Conservation (phyloP, 1,140 invertebrate species). For the Fopius arisanus region DNA sequence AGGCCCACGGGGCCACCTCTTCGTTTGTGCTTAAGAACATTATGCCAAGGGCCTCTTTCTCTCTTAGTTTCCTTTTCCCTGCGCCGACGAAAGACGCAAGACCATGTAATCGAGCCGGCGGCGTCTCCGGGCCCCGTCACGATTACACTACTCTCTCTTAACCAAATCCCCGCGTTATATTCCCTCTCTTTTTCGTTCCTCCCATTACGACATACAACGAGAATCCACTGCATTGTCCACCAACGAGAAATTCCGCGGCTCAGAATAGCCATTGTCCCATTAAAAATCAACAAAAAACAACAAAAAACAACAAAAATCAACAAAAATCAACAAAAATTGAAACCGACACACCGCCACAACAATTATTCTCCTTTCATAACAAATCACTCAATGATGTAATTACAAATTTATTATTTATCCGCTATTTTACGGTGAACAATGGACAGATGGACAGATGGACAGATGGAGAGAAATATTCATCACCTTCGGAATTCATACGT, state of each 20-base stretch:
- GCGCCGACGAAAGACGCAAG: constrained; percentile 2
- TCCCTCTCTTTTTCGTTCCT: not conserved
- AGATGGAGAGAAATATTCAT: too few species aligned
- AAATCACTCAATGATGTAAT: too few species aligned
- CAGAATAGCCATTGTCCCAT: constrained; percentile 11
- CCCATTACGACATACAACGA: not conserved
- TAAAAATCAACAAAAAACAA: not conserved
- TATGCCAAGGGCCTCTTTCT: not conserved
- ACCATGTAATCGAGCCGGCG: constrained; percentile 29
- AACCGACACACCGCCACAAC: too few species aligned
- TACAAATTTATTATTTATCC: too few species aligned
- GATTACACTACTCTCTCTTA: constrained; percentile 14
- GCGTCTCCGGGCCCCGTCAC: constrained; percentile 22
- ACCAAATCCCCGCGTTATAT: not conserved
- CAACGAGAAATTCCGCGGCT: not conserved
- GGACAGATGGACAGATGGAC: too few species aligned
- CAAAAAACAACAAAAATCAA: too few species aligned
- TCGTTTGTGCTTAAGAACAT: not conserved
- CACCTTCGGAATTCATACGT: too few species aligned
- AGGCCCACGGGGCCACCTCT: not conserved
- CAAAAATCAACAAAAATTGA: too few species aligned
- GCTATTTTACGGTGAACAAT: too few species aligned
- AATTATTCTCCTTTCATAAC: too few species aligned
- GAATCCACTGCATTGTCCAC: not conserved
- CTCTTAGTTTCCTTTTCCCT: not conserved